A percentile compares a stretch with the other conserved stretches of the same genome.
These are phyloP conservation scores for Etheostoma perlongum DNA, from an alignment of 2,797 vertebrate genomes.

Conservation along the genomic window DNA sequence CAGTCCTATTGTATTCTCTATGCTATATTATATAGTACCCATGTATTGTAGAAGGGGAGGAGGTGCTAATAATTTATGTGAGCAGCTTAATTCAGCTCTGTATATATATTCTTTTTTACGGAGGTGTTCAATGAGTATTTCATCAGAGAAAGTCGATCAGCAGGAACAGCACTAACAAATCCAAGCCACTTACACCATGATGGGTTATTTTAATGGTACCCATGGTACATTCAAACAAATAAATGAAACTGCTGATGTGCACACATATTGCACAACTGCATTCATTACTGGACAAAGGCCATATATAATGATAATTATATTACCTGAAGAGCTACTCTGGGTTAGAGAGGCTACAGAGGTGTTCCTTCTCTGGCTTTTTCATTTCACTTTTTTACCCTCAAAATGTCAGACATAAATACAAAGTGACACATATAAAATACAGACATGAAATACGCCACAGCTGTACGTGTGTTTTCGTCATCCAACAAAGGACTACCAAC, in stretches of 20 bases:
- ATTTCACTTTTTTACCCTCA: neutral
- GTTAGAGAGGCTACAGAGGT: neutral
- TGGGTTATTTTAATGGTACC: constrained; percentile 12
- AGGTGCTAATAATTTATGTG: neutral
- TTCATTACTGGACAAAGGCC: neutral
- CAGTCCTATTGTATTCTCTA: neutral
- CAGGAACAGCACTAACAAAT: no score
- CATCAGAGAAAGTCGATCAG: no score
- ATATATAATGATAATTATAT: no score
- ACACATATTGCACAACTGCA: neutral
- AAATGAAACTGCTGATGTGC: constrained; percentile 14
- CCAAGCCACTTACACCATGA: neutral
- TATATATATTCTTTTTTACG: no score
- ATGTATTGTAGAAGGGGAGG: neutral
- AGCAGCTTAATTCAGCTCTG: neutral
- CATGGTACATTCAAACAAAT: neutral
- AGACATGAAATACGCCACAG: no score
- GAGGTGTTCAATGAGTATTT: no score
- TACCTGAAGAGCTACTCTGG: neutral
- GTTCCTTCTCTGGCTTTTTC: neutral
- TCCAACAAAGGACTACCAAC: neutral
- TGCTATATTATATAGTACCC: neutral
- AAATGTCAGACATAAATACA: no score
- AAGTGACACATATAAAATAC: no score
- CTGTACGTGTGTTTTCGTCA: neutral